A percentile compares a stretch with the other conserved stretches of the same genome.
These are phyloP conservation scores for Habrosyne pyritoides DNA, from an alignment of 2,888 invertebrate species.

Conservation along the genomic window DNA sequence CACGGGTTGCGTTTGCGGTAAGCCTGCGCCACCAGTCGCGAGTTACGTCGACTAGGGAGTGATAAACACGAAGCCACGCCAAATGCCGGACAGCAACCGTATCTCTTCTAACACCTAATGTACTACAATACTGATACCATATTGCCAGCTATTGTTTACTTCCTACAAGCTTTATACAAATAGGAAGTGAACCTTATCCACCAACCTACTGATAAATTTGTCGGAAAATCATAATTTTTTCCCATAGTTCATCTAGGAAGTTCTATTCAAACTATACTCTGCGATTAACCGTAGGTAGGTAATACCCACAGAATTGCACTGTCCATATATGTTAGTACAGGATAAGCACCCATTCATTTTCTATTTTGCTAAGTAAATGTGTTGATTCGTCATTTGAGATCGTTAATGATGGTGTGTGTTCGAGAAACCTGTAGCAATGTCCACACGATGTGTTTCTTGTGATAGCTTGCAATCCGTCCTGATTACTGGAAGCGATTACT, in stretches of 20 bases:
- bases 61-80: constrained; percentile 28
- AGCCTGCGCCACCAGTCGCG: constrained; percentile 9
- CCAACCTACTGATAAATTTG: neutral
- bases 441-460: neutral
- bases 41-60: constrained; percentile 16
- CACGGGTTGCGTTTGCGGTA: constrained; percentile 37
- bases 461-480: neutral
- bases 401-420: neutral
- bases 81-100: constrained; percentile 14
- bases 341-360: neutral
- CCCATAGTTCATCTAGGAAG: neutral
- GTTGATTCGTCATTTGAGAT: neutral
- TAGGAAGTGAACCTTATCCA: no score
- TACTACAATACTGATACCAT: neutral
- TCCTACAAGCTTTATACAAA: neutral
- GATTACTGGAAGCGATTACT: no score
- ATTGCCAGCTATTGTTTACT: neutral
- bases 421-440: neutral
- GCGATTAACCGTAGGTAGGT: no score
- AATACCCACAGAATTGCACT: neutral
- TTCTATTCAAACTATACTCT: neutral
- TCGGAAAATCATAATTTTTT: neutral
- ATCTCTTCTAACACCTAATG: constrained; percentile 5
- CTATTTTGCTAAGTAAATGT: neutral
- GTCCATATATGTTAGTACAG: neutral